Base-by-base conservation (phyloP, 2,797 vertebrate genomes). In the Enteromius argenteus region DNA sequence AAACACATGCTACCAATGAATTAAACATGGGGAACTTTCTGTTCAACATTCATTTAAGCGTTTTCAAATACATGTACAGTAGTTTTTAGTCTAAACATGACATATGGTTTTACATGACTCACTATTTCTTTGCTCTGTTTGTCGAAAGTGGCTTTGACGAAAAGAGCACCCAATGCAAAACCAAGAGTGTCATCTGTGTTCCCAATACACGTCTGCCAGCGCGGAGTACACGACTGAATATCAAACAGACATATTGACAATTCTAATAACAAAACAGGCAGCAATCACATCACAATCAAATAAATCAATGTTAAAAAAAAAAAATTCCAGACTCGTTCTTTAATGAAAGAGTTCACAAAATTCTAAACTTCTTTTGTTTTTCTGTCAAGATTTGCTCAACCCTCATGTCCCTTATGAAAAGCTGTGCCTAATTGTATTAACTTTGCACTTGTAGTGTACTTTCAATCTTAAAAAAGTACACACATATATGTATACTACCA, bases 171-270 rank as follows among this genome's bases (percentile, higher is more conserved):
- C 42, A 99, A 88, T 2, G 98, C 98, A 4, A 99, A 99, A 87
- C 98, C 98, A 87, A 99, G 92, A 0, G 97, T 99, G 84, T 99
- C 98, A 0, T 99, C 98, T 0, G 98, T 97, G 93, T 97, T 97
- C 79, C 96, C 97, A 71, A 99, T 97, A 79, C 98, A 99, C 13
- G 98, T 98, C 94, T 99, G 98, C 98, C 98, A 99, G 77, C 98
- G 96, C 0, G 98, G 98, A 0, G 95, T 96, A 85, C 98, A 99
- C 49, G 98, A 98, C 98, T 99, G 90, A 15, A 84, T 44, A 86
- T 51, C 35, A 30, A 21, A 74, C 6, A 69, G 5, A 87, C 67
- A 71, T 75, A 39, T 46, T 79, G 46, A 56, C 10, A 0, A 0
- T 90, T 88, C 98, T 97, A 27, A 13, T 86, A 0, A 74, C 73